These are phyloP conservation scores for Leucania comma DNA, from an alignment of 2,888 invertebrate genomes.

Conservation along the genomic window DNA sequence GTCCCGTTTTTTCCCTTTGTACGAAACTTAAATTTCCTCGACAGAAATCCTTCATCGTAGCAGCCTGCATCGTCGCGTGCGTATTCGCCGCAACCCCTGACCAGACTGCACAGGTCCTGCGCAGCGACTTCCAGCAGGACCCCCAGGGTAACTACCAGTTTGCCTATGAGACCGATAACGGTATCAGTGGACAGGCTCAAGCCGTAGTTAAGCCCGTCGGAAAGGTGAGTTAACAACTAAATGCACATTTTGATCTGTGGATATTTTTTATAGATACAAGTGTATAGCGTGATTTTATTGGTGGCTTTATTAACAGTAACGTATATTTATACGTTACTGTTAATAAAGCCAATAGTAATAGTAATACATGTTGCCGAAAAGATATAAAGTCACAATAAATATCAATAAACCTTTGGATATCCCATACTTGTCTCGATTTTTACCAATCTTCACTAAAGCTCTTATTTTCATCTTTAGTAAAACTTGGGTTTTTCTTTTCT, in stretches of 20 bases:
- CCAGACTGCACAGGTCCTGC: constrained; percentile 54
- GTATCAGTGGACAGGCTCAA: constrained; percentile 86
- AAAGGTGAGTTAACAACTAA: constrained; percentile 60
- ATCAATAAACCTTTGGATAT: background rate
- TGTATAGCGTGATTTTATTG: too few species aligned
- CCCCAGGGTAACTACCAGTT: constrained; percentile 89
- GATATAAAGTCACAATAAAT: background rate
- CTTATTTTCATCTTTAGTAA: background rate
- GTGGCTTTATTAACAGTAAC: background rate
- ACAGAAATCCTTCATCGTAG: constrained; percentile 73
- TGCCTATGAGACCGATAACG: constrained; percentile 90
- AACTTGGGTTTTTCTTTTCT: constrained; percentile 37
- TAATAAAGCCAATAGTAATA: too few species aligned
- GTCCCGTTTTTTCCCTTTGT: too few species aligned
- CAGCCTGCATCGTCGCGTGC: constrained; percentile 70
- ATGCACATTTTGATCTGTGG: too few species aligned
- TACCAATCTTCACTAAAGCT: background rate
- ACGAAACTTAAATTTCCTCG: too few species aligned
- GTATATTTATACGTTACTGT: too few species aligned
- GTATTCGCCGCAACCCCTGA: constrained; percentile 65
- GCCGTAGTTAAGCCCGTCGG: constrained; percentile 74
- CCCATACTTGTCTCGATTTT: background rate
- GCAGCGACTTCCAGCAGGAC: constrained; percentile 72
- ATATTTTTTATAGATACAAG: background rate
- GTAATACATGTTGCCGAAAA: background rate